A percentile compares a stretch with the other conserved stretches of the same genome.
Evolutionary conservation across 1,140 invertebrate genomes (phyloP).

Genomic region (Monochamus saltuarius): DNA sequence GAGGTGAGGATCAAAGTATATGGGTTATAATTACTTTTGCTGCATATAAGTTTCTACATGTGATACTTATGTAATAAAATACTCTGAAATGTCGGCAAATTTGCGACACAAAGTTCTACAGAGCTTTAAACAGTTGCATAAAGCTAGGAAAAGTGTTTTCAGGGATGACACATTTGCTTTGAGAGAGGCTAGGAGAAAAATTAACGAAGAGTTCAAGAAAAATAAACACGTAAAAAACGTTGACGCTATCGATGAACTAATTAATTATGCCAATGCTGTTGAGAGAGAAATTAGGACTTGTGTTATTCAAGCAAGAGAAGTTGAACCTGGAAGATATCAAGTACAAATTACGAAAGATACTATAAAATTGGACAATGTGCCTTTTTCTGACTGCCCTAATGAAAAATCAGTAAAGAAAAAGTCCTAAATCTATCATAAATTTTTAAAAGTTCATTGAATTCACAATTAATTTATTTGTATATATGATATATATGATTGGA

Average conservation of each 20-base stretch:
- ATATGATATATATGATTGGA: background rate
- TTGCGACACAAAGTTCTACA: constrained; percentile 56
- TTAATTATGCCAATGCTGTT: constrained; percentile 62
- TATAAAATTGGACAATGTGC: constrained; percentile 57
- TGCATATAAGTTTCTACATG: no score
- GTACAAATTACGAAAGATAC: constrained; percentile 58
- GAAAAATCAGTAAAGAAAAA: background rate
- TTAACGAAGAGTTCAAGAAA: constrained; percentile 68
- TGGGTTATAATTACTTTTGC: no score
- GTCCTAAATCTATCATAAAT: background rate
- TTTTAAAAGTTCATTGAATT: background rate
- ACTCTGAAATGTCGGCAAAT: constrained; percentile 27
- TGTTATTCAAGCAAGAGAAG: constrained; percentile 64
- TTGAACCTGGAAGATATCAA: constrained; percentile 60
- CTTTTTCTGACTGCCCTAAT: constrained; percentile 48
- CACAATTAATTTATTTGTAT: background rate
- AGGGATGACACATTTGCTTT: constrained; percentile 61
- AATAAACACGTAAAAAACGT: constrained; percentile 58
- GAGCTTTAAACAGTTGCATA: constrained; percentile 66
- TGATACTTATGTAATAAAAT: background rate
- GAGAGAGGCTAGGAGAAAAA: constrained; percentile 58
- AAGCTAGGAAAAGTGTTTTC: constrained; percentile 63
- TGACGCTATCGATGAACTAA: constrained; percentile 60
- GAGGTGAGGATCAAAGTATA: no score
- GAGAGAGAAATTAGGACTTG: constrained; percentile 64